phyloP scores from a whole-genome alignment of 1,140 invertebrate genomes.

The Eciton burchellii region DNA sequence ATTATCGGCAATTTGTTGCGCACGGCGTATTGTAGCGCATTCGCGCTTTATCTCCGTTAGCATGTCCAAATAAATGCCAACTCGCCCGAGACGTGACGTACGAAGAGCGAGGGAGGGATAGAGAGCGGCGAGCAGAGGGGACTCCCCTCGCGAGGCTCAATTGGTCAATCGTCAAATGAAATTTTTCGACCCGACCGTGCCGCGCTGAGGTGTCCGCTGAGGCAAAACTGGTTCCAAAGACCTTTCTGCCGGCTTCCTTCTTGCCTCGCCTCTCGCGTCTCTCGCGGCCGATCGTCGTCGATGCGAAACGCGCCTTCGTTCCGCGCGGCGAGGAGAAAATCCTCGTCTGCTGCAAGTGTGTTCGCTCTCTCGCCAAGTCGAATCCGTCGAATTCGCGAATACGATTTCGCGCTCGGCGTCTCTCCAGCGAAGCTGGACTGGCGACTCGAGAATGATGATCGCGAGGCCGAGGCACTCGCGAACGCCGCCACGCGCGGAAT shows the following conservation, averaged over 20 bases:
- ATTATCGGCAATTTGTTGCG: conserved; percentile 20
- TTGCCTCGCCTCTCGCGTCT: conserved; percentile 21
- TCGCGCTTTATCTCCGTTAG: conserved; percentile 23
- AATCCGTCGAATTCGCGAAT: too few relatives aligned
- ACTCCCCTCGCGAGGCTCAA: conserved; percentile 50
- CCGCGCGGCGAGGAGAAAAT: conserved; percentile 31
- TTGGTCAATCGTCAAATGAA: conserved; percentile 66
- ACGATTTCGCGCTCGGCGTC: too few relatives aligned
- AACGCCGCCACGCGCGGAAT: not conserved
- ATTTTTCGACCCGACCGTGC: conserved; percentile 38
- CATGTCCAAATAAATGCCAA: conserved; percentile 38
- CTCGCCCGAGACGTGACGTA: not conserved
- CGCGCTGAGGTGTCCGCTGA: conserved; percentile 47
- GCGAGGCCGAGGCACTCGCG: not conserved
- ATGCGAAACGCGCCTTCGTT: not conserved
- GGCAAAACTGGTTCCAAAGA: conserved; percentile 70
- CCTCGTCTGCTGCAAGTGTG: too few relatives aligned
- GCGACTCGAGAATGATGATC: too few relatives aligned
- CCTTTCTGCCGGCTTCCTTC: conserved; percentile 61
- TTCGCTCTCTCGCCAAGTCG: too few relatives aligned
- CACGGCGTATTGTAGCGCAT: not conserved
- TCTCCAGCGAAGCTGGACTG: too few relatives aligned
- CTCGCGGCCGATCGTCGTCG: not conserved
- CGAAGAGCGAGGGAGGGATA: not conserved
- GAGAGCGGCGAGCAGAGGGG: not conserved